Conservation (phyloP, 92 coral and sea anemone genomes). For the Montipora capitata region DNA sequence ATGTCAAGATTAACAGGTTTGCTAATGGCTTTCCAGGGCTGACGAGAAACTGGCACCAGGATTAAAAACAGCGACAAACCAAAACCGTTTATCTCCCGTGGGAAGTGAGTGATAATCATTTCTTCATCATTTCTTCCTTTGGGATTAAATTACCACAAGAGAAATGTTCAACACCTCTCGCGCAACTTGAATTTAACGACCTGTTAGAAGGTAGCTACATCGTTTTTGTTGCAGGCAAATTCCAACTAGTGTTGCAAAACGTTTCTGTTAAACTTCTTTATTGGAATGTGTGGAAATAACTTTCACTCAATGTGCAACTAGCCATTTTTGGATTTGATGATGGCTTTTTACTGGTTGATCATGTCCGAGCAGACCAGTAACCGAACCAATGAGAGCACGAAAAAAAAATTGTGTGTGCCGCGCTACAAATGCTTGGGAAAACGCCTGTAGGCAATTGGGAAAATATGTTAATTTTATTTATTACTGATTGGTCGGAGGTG, state of each 20-base stretch:
- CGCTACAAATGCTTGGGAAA: no score
- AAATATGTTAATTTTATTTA: no score
- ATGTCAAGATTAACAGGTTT: no score
- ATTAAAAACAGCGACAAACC: not conserved
- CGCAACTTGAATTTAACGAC: not conserved
- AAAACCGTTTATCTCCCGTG: not conserved
- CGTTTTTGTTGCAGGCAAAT: not conserved
- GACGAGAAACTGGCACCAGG: no score
- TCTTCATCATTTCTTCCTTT: not conserved
- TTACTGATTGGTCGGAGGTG: no score
- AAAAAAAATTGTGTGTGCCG: no score
- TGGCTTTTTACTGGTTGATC: no score
- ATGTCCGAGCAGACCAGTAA: no score
- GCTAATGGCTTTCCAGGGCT: no score
- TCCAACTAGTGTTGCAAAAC: constrained; percentile 26
- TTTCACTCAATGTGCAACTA: not conserved
- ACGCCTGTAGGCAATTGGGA: no score
- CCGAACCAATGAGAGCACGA: no score
- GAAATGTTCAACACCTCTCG: constrained; percentile 13
- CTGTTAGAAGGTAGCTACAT: constrained; percentile 4
- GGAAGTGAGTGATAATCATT: not conserved
- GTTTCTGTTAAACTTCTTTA: not conserved
- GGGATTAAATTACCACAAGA: not conserved
- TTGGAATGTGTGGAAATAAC: not conserved
- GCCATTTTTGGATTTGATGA: not conserved